Conservation (phyloP, 2,888 invertebrate genomes). For the Rhagonycha fulva region DNA sequence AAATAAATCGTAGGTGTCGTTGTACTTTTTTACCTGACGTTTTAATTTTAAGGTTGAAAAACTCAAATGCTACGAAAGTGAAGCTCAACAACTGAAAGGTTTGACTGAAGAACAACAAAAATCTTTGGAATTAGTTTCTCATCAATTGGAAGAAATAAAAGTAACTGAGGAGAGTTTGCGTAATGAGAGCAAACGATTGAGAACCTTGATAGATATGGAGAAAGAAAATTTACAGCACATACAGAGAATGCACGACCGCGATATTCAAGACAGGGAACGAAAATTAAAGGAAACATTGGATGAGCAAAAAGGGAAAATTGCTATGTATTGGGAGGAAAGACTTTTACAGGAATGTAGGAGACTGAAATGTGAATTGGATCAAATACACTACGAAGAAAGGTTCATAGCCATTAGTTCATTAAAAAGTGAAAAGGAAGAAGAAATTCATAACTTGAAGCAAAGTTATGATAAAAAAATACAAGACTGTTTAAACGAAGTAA, state of each 20-base stretch:
- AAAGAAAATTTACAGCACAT: conserved; percentile 54
- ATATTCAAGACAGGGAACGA: conserved; percentile 56
- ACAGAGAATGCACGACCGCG: conserved; percentile 51
- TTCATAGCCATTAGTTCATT: conserved; percentile 61
- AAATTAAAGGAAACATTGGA: conserved; percentile 53
- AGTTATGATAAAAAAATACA: conserved; percentile 59
- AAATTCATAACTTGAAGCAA: conserved; percentile 59
- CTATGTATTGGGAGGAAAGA: conserved; percentile 67
- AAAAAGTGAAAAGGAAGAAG: conserved; percentile 62
- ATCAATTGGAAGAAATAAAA: conserved; percentile 62
- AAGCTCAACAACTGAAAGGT: conserved; percentile 61
- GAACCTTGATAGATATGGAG: conserved; percentile 50
- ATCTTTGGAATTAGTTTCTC: conserved; percentile 59
- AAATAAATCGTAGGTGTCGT: conserved; percentile 29
- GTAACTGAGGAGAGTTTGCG: conserved; percentile 61
- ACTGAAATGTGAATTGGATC: conserved; percentile 65
- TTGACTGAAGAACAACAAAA: conserved; percentile 64
- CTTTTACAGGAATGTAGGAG: conserved; percentile 65
- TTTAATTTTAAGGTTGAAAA: conserved; percentile 53
- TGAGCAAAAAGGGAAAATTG: conserved; percentile 61
- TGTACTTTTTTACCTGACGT: neutral
- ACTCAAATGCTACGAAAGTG: conserved; percentile 61
- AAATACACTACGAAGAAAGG: conserved; percentile 65
- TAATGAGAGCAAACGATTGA: conserved; percentile 56
- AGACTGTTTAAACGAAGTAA: conserved; percentile 60